These are phyloP conservation scores for Psittacula derbiana DNA, from an alignment of 2,797 vertebrate genomes.

Conservation along the genomic window DNA sequence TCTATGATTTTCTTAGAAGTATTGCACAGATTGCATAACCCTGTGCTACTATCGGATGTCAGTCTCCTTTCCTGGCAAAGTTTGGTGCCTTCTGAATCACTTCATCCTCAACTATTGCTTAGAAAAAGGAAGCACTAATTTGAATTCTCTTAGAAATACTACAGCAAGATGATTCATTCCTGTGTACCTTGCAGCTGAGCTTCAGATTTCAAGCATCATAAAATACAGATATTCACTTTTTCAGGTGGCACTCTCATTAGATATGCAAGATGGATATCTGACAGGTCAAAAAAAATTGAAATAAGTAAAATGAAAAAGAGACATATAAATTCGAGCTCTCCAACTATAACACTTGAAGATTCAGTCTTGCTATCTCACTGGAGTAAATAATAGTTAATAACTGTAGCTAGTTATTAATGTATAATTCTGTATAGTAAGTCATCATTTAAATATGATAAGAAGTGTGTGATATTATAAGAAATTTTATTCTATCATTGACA, in stretches of 20 bases:
- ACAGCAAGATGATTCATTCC: not conserved
- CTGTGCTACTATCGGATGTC: accelerated
- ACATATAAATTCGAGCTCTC: not conserved
- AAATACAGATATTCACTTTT: not conserved
- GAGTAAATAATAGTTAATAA: not conserved
- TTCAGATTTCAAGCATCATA: not conserved
- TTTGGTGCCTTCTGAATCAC: not conserved
- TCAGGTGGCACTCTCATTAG: not conserved
- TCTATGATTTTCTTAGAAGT: not conserved
- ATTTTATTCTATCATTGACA: not conserved
- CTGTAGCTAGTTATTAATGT: not conserved
- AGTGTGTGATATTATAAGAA: not conserved
- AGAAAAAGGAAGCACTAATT: not conserved
- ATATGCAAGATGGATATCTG: not conserved
- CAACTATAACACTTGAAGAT: not conserved
- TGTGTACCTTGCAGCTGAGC: not conserved
- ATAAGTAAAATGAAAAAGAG: not conserved
- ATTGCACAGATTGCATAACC: not conserved
- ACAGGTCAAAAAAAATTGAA: not conserved
- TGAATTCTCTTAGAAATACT: not conserved
- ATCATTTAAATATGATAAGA: not conserved
- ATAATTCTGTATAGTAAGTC: not conserved
- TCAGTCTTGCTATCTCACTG: not conserved
- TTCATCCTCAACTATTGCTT: not conserved
- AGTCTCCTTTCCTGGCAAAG: not conserved